Conservation (phyloP, 2,888 invertebrate species). For the Melanophora roralis region DNA sequence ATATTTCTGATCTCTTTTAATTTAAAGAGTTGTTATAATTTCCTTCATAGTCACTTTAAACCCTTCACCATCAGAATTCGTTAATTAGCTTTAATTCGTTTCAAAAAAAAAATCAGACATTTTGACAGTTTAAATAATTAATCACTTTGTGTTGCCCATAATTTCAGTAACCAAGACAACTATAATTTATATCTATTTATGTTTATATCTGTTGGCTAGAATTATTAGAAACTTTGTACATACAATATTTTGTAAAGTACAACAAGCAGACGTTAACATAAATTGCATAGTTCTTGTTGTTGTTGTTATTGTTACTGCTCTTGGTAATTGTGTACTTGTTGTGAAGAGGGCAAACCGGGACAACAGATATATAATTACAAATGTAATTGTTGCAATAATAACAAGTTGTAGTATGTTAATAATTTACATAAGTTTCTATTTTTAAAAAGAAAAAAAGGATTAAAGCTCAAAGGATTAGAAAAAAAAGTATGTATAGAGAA, state of each 20-base stretch:
- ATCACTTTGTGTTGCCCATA: constrained; percentile 7
- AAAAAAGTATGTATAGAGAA: too few relatives aligned
- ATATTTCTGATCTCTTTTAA: too few relatives aligned
- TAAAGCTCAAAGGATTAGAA: constrained; percentile 3
- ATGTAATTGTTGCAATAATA: neutral
- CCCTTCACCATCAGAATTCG: neutral
- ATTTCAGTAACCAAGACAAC: constrained; percentile 19
- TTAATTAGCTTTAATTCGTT: neutral
- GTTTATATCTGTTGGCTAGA: neutral
- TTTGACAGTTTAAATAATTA: neutral
- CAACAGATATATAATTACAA: neutral
- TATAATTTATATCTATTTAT: neutral
- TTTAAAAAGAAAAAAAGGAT: neutral
- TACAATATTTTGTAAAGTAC: neutral
- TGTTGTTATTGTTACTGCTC: neutral
- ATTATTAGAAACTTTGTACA: neutral
- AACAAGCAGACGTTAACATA: neutral
- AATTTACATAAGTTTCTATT: constrained; percentile 2
- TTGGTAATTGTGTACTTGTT: neutral
- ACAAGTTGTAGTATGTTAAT: neutral
- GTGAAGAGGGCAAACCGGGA: neutral
- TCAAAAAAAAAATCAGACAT: neutral
- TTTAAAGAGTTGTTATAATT: too few relatives aligned
- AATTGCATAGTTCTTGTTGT: neutral
- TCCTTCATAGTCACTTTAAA: too few relatives aligned